These are phyloP conservation scores for Erebia aethiops DNA, from an alignment of 2,888 invertebrate species.

Conservation along the genomic window DNA sequence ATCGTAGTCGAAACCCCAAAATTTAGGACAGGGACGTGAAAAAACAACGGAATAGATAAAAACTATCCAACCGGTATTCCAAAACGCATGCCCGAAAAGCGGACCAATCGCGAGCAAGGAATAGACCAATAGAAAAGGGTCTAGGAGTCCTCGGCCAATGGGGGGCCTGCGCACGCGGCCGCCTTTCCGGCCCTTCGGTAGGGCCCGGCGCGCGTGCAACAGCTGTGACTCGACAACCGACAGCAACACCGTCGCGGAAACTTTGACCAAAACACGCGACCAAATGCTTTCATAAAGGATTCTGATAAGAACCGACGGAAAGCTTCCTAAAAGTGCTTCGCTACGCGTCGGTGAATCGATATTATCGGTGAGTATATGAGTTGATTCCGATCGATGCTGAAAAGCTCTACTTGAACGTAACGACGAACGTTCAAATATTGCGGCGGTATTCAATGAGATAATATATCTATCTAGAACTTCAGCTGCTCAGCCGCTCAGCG, in stretches of 20 bases:
- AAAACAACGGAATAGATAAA: constrained; percentile 25
- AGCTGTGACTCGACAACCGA: neutral
- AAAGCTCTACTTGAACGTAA: too few relatives aligned
- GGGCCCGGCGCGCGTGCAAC: neutral
- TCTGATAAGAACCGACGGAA: too few relatives aligned
- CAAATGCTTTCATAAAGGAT: neutral
- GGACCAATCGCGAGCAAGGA: constrained; percentile 37
- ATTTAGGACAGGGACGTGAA: constrained; percentile 14
- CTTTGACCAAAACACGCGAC: neutral
- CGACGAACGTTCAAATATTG: too few relatives aligned
- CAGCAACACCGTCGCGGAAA: neutral
- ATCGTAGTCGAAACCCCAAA: constrained; percentile 2
- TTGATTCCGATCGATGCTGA: too few relatives aligned
- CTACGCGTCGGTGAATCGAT: too few relatives aligned
- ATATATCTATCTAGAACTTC: too few relatives aligned
- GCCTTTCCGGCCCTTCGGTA: constrained; percentile 38
- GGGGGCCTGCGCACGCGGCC: constrained; percentile 44
- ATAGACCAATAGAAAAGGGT: constrained; percentile 45
- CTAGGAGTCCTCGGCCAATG: constrained; percentile 47
- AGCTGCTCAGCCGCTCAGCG: too few relatives aligned
- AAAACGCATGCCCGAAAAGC: constrained; percentile 30
- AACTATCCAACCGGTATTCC: constrained; percentile 29
- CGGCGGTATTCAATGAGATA: too few relatives aligned
- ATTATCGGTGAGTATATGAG: too few relatives aligned
- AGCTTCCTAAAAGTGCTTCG: too few relatives aligned